A percentile compares a stretch with the other conserved stretches of the same genome.
Evolutionary conservation across 2,888 invertebrate species (phyloP).

Genomic region (Ectemnius continuus): DNA sequence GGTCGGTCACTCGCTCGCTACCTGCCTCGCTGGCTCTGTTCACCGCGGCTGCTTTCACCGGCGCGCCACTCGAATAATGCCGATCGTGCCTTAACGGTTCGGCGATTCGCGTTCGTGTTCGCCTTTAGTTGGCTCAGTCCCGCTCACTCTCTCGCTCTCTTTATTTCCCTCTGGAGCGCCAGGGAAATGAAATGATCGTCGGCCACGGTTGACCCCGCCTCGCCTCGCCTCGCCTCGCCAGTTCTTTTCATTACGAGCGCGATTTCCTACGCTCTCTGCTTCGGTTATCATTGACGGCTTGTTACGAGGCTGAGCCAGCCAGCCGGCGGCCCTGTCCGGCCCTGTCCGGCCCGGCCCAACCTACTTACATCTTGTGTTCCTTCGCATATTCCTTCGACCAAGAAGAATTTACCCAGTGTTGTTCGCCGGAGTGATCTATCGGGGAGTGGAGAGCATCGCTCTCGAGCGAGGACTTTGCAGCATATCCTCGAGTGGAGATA

Average conservation of each 20-base stretch:
- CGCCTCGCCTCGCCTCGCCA: not conserved
- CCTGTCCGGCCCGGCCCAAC: too few relatives aligned
- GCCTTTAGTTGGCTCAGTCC: constrained; percentile 4
- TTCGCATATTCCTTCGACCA: too few relatives aligned
- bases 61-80: constrained; percentile 53
- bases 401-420: too few relatives aligned
- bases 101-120: constrained; percentile 31
- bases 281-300: not conserved
- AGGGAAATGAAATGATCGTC: constrained; percentile 41
- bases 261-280: not conserved
- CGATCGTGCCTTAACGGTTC: constrained; percentile 56
- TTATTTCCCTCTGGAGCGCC: constrained; percentile 52
- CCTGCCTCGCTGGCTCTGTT: not conserved
- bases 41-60: constrained; percentile 64
- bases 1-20: constrained; percentile 61
- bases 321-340: not conserved
- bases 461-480: too few relatives aligned
- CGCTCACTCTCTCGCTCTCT: constrained; percentile 36
- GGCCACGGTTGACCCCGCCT: constrained; percentile 23
- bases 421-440: too few relatives aligned
- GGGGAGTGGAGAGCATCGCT: too few relatives aligned
- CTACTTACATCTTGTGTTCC: too few relatives aligned
- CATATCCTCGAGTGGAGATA: too few relatives aligned
- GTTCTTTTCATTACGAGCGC: too few relatives aligned
- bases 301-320: not conserved